Conservation (phyloP, 2,113 vertebrate species). For the Xiphias gladius region DNA sequence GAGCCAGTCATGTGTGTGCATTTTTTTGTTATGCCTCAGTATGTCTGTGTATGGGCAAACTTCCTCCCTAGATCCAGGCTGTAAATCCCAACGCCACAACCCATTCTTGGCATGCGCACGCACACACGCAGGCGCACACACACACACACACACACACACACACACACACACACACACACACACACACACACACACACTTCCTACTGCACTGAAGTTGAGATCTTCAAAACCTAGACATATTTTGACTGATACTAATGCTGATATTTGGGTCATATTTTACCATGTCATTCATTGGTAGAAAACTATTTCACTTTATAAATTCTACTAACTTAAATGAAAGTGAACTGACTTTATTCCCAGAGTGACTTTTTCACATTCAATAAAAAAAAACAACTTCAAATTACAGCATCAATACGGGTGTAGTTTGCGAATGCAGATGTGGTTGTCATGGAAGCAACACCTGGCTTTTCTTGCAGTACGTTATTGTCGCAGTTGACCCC, state of each 20-base stretch:
- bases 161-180: background rate
- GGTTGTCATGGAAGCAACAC: conserved; percentile 8
- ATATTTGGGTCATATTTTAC: background rate
- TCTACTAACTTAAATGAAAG: background rate
- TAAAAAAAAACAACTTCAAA: conserved; percentile 1
- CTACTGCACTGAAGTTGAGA: background rate
- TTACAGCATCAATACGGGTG: background rate
- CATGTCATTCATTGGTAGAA: background rate
- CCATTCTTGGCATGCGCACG: background rate
- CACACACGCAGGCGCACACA: background rate
- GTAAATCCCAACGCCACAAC: background rate
- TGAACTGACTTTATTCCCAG: background rate
- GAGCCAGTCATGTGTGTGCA: conserved; percentile 4
- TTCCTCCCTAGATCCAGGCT: background rate
- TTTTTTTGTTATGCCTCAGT: background rate
- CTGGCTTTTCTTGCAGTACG: conserved; percentile 13
- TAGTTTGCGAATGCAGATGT: background rate
- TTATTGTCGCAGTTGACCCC: conserved; percentile 11
- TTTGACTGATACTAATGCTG: background rate
- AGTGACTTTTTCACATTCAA: background rate
- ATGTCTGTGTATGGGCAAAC: conserved; percentile 10
- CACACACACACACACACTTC: background rate
- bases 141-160: background rate
- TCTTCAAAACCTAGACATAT: background rate
- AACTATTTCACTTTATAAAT: background rate